A percentile compares a stretch with the other conserved stretches of the same genome.
Conservation (phyloP, 2,888 invertebrate genomes). For the Scrobipalpa atriplicella region DNA sequence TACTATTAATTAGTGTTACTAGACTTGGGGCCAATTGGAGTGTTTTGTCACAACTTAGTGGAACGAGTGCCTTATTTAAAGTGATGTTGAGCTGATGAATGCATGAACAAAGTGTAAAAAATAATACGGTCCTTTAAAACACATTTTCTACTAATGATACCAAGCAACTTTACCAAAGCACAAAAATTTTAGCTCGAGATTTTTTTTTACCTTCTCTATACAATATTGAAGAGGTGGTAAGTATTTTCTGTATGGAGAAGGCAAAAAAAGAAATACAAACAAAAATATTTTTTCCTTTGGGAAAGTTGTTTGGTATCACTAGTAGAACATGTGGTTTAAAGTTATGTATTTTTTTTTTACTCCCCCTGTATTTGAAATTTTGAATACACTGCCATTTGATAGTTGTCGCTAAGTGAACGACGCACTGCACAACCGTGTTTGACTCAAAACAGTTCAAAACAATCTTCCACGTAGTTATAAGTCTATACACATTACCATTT, state of each 20-base stretch:
- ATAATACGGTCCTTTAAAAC: too few species aligned
- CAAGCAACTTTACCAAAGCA: constrained; percentile 42
- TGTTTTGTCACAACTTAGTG: constrained; percentile 49
- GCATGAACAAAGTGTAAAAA: constrained; percentile 25
- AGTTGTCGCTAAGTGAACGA: constrained; percentile 41
- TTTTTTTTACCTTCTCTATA: too few species aligned
- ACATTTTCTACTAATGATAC: too few species aligned
- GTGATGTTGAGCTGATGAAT: constrained; percentile 44
- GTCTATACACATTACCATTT: constrained; percentile 80
- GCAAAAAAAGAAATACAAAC: too few species aligned
- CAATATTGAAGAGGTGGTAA: too few species aligned
- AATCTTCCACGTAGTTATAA: constrained; percentile 76
- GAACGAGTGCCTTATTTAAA: constrained; percentile 66
- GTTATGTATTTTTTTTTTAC: too few species aligned
- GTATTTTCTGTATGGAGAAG: too few species aligned
- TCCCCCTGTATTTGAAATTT: too few species aligned
- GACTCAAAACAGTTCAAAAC: constrained; percentile 56
- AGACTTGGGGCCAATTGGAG: constrained; percentile 59
- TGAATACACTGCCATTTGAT: constrained; percentile 60
- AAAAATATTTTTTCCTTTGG: too few species aligned
- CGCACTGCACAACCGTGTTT: constrained; percentile 58
- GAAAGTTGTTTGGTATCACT: too few species aligned
- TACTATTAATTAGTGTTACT: constrained; percentile 1
- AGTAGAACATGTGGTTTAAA: too few species aligned
- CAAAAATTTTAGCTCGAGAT: too few species aligned